A percentile compares a stretch with the other conserved stretches of the same genome.
Conservation (phyloP, 92 coral and sea anemone species). For the Metridium senile region DNA sequence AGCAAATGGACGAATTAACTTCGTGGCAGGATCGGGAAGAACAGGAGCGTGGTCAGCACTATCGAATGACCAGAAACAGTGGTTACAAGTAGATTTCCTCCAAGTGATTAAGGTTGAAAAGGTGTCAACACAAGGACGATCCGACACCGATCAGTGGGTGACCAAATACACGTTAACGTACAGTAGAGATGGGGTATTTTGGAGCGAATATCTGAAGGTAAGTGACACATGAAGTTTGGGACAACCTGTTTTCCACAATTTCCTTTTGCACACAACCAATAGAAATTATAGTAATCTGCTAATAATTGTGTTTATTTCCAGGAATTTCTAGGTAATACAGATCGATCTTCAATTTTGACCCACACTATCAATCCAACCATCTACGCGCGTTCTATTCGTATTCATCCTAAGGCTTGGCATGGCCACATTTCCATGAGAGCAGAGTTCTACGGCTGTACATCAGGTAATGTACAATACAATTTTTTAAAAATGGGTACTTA, state of each 20-base stretch:
- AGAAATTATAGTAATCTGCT: not conserved
- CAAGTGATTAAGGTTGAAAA: not conserved
- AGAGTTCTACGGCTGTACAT: not conserved
- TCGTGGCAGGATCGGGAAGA: not conserved
- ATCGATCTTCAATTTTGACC: not conserved
- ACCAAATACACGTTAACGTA: no score
- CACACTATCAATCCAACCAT: not conserved
- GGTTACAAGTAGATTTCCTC: constrained; percentile 18
- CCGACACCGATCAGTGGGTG: constrained; percentile 5
- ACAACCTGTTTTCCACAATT: no score
- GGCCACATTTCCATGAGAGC: not conserved
- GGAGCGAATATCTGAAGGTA: not conserved
- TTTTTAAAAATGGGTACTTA: no score
- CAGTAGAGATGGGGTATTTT: not conserved
- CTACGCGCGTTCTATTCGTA: not conserved
- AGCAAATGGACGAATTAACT: constrained; percentile 1
- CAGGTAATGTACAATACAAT: no score
- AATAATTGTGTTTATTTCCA: not conserved
- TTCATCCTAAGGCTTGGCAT: no score
- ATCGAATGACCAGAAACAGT: not conserved
- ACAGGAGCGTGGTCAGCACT: constrained; percentile 13
- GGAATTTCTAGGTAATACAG: not conserved
- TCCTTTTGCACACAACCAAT: not conserved
- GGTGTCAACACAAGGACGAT: constrained; percentile 34
- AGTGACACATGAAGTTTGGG: no score